Evolutionary conservation across 2,888 invertebrate species (phyloP).

Genomic region (Leucophenga montana): DNA sequence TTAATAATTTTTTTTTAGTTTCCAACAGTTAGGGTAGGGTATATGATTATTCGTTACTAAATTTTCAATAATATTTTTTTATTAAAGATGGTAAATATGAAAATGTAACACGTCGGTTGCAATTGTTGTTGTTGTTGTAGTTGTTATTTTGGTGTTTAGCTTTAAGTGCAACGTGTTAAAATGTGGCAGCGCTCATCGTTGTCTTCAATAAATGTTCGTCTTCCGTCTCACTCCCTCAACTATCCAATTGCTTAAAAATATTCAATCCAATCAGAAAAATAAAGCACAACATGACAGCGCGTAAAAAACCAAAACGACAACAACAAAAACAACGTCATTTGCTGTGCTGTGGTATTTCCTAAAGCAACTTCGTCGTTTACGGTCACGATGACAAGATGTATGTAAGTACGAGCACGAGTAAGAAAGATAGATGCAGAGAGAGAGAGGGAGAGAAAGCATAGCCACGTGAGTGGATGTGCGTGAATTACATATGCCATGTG

Average conservation of each 20-base stretch:
- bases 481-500: too few relatives aligned
- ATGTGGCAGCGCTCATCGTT: neutral
- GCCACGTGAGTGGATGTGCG: conserved; percentile 5
- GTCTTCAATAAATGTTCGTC: neutral
- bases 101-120: neutral
- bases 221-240: neutral
- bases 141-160: neutral
- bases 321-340: conserved; percentile 1
- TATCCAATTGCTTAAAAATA: neutral
- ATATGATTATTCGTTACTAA: too few relatives aligned
- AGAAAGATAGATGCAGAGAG: neutral
- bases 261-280: neutral
- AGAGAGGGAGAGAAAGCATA: conserved; percentile 24
- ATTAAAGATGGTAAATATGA: neutral
- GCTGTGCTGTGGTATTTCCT: conserved; percentile 11
- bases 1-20: too few relatives aligned
- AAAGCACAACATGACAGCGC: neutral
- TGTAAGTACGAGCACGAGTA: neutral
- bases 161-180: neutral
- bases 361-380: neutral
- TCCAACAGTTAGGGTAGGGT: too few relatives aligned
- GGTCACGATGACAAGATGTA: too few relatives aligned
- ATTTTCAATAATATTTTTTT: too few relatives aligned
- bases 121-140: neutral
- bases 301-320: neutral